These are phyloP conservation scores for Catamblyrhynchus diadema DNA, from an alignment of 2,797 vertebrate genomes.

Conservation along the genomic window DNA sequence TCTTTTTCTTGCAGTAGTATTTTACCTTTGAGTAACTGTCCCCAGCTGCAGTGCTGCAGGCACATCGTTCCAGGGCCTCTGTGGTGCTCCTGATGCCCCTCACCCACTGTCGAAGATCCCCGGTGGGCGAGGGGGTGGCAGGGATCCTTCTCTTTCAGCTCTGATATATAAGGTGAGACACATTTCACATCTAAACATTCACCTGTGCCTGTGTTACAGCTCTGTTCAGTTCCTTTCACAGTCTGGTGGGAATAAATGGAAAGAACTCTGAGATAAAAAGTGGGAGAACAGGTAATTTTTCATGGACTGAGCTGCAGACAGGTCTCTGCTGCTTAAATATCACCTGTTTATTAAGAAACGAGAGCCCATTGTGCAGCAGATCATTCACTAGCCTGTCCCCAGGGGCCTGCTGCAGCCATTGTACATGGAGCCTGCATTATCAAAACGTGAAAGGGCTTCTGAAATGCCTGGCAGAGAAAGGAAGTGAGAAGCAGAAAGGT, in stretches of 20 bases:
- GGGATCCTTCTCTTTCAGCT: conserved; percentile 96
- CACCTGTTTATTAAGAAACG: neutral
- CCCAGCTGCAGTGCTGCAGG: conserved; percentile 87
- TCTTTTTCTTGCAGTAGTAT: conserved; percentile 82
- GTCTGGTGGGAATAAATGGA: neutral
- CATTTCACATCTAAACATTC: neutral
- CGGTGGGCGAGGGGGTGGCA: conserved; percentile 98
- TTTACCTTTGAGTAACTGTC: conserved; percentile 86
- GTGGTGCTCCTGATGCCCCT: conserved; percentile 99
- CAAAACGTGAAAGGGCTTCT: neutral
- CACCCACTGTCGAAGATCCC: conserved; percentile 99
- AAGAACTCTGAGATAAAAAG: neutral
- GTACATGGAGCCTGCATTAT: neutral
- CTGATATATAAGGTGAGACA: conserved; percentile 89
- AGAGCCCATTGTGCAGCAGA: neutral
- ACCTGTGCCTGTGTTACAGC: neutral
- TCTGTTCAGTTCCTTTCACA: neutral
- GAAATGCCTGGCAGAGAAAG: neutral
- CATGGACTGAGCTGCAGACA: neutral
- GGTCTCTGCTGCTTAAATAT: neutral
- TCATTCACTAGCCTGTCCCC: neutral
- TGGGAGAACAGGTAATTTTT: neutral
- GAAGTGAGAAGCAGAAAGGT: neutral
- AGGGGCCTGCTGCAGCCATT: neutral
- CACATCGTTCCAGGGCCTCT: conserved; percentile 97